These are phyloP conservation scores for Heteronetta atricapilla DNA, from an alignment of 2,113 vertebrate species.

Conservation along the genomic window DNA sequence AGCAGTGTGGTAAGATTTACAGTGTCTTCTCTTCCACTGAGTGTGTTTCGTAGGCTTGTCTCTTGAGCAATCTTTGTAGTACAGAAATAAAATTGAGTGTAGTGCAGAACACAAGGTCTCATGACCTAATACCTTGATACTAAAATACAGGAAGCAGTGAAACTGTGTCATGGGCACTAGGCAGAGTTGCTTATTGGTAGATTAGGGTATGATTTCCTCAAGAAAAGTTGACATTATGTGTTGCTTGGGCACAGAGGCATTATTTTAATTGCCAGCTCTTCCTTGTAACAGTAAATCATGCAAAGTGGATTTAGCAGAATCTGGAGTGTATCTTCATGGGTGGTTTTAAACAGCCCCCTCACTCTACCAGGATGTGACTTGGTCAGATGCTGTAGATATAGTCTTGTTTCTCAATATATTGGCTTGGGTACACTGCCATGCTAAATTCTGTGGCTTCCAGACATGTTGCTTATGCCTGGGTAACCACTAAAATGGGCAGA, in stretches of 20 bases:
- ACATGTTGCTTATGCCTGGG: background rate
- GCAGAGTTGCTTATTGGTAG: background rate
- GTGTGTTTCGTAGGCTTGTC: background rate
- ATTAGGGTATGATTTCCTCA: background rate
- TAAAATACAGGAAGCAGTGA: background rate
- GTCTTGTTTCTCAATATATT: background rate
- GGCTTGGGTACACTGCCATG: background rate
- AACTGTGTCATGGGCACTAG: background rate
- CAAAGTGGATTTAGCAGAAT: background rate
- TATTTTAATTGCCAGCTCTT: background rate
- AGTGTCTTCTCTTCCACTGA: background rate
- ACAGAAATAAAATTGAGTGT: background rate
- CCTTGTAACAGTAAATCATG: background rate
- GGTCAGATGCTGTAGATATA: background rate
- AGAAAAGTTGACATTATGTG: background rate
- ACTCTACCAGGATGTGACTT: fast-evolving
- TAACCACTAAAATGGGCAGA: background rate
- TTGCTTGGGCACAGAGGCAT: background rate
- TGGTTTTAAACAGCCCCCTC: background rate
- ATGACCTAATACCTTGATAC: constrained; percentile 16
- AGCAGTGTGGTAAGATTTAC: background rate
- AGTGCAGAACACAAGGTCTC: background rate
- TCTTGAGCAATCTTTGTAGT: constrained; percentile 14
- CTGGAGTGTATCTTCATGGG: background rate
- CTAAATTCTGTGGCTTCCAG: background rate